Percentiles rank a stretch among this genome's conserved stretches.
Conservation (phyloP, 2,113 vertebrate genomes). For the Onychostoma macrolepis region DNA sequence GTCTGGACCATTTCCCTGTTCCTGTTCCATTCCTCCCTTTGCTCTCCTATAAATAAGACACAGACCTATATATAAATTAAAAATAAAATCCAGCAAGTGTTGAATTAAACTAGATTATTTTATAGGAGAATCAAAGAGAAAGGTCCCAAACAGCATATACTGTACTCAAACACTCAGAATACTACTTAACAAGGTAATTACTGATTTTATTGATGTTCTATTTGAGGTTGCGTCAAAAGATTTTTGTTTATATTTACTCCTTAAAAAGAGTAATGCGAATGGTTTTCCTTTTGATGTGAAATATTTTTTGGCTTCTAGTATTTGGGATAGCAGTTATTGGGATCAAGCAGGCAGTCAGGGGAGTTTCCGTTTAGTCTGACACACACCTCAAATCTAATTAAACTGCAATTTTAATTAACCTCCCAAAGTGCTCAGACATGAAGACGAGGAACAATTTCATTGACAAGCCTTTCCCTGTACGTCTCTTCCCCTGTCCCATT, state of each 20-base stretch:
- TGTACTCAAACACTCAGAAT: not conserved
- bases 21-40: not conserved
- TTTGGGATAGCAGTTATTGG: constrained; percentile 51
- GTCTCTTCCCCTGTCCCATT: constrained; percentile 48
- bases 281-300: constrained; percentile 52
- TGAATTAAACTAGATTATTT: not conserved
- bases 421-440: constrained; percentile 54
- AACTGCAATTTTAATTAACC: constrained; percentile 61
- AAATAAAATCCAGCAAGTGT: not conserved
- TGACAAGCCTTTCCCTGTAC: constrained; percentile 54
- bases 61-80: not conserved
- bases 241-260: constrained; percentile 28
- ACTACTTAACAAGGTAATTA: not conserved
- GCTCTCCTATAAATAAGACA: not conserved
- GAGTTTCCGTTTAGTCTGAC: constrained; percentile 51
- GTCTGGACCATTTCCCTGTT: not conserved
- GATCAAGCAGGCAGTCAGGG: constrained; percentile 48
- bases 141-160: not conserved
- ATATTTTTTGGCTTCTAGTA: constrained; percentile 46
- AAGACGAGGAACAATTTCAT: constrained; percentile 48
- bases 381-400: constrained; percentile 62
- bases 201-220: not conserved
- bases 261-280: not conserved
- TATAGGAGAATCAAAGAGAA: not conserved
- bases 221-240: constrained; percentile 26